phyloP scores from a whole-genome alignment of 1,140 invertebrate genomes.

The Sesamia nonagrioides region DNA sequence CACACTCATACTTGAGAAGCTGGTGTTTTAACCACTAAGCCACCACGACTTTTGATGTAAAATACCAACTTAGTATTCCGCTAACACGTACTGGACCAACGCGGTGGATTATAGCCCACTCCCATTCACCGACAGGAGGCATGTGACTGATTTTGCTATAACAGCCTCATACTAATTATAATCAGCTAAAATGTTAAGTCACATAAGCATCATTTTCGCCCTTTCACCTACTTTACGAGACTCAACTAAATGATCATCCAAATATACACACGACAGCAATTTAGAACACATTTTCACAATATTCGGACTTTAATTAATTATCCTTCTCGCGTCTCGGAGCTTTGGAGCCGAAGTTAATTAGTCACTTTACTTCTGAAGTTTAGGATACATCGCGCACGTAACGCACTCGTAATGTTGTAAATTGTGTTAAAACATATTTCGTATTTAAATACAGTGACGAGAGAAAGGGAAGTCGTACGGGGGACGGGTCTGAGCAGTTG shows the following conservation, averaged over 20 bases:
- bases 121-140: no score
- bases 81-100: no score
- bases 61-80: no score
- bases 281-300: constrained; percentile 16
- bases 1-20: no score
- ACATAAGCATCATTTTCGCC: background rate
- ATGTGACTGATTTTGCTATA: no score
- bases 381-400: background rate
- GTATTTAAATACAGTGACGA: no score
- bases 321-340: constrained; percentile 17
- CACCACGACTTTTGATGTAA: no score
- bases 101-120: no score
- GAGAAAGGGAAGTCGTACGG: no score
- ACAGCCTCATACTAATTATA: background rate
- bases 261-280: background rate
- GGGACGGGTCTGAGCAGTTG: no score
- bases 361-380: constrained; percentile 15
- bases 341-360: constrained; percentile 14
- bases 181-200: background rate
- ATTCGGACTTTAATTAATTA: constrained; percentile 32
- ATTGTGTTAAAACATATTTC: background rate
- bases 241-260: background rate
- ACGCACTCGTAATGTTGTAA: background rate
- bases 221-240: background rate
- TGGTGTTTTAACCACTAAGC: no score